Conservation (phyloP, 2,113 vertebrate genomes). For the Phaethornis superciliosus region DNA sequence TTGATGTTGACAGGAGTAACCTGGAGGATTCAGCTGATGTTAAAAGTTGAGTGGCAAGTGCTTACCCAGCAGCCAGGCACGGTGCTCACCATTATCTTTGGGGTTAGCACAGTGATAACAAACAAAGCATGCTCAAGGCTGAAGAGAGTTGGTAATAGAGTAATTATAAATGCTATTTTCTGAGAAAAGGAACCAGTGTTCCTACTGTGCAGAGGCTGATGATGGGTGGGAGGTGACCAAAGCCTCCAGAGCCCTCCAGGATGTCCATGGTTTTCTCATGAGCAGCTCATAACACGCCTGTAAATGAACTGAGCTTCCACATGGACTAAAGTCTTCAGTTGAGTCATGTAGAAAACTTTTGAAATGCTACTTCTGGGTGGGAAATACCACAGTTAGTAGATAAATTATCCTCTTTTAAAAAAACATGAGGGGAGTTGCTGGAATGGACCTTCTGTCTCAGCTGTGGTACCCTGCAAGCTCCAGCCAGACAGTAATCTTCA, state of each 20-base stretch:
- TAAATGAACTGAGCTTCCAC: neutral
- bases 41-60: neutral
- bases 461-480: neutral
- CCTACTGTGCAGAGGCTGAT: rapidly evolving
- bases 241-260: neutral
- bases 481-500: neutral
- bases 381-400: too few species aligned
- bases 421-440: neutral
- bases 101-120: neutral
- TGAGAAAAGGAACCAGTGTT: rapidly evolving
- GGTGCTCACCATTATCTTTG: neutral
- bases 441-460: rapidly evolving
- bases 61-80: rapidly evolving
- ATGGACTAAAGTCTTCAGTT: rapidly evolving
- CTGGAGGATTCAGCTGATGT: neutral
- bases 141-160: neutral
- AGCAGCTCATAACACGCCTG: rapidly evolving
- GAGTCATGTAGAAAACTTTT: neutral
- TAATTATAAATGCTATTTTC: rapidly evolving
- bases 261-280: rapidly evolving
- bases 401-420: neutral
- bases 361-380: rapidly evolving
- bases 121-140: neutral
- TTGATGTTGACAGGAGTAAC: slow-evolving; percentile 8
- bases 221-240: neutral